phyloP scores from a whole-genome alignment of 2,113 vertebrate species.

The Chionis minor region DNA sequence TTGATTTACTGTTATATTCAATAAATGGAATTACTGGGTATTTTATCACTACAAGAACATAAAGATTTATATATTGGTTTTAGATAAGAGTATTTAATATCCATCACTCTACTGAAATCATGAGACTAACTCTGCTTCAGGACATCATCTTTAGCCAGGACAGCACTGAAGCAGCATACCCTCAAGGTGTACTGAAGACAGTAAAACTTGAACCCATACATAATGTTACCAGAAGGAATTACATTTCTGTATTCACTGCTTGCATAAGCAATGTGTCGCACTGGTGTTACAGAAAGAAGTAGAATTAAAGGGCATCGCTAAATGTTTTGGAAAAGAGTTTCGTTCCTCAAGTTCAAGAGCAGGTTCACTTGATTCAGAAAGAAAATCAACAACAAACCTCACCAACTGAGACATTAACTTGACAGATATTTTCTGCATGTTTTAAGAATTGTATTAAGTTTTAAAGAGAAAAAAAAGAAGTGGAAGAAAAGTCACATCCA shows the following conservation, averaged over 20 bases:
- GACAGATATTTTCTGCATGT: background rate
- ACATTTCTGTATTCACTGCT: background rate
- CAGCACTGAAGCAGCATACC: background rate
- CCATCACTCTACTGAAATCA: background rate
- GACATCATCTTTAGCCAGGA: background rate
- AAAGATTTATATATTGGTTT: background rate
- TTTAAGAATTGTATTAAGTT: background rate
- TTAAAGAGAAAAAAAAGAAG: background rate
- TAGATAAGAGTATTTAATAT: background rate
- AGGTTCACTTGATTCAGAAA: background rate
- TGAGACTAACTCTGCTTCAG: background rate
- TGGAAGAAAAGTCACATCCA: background rate
- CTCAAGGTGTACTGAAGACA: background rate
- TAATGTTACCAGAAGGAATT: background rate
- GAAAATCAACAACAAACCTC: background rate
- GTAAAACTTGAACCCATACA: background rate
- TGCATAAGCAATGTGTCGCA: background rate
- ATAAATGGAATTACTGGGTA: background rate
- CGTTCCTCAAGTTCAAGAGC: background rate
- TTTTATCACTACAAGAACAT: background rate
- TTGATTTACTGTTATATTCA: background rate
- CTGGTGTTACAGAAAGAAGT: background rate
- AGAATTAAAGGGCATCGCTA: background rate
- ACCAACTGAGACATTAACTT: background rate
- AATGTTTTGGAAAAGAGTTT: background rate